A percentile compares a stretch with the other conserved stretches of the same genome.
Evolutionary conservation across 2,797 vertebrate genomes (phyloP).

Genomic region (Ammospiza maritima): DNA sequence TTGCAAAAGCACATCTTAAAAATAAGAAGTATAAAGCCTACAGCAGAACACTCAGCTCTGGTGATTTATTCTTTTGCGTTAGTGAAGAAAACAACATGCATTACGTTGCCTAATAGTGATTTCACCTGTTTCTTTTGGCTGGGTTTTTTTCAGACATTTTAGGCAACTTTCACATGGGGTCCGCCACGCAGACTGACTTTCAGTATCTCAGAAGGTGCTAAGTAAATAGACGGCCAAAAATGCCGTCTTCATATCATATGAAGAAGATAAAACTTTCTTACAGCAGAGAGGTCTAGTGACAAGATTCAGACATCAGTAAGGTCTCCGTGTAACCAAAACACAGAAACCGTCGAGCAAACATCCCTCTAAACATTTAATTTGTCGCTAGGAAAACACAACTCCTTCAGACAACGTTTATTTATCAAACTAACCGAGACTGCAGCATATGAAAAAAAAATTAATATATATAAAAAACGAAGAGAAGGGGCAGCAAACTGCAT

Average conservation of each 20-base stretch:
- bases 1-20: constrained; percentile 26
- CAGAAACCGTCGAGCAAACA: neutral
- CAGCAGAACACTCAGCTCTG: neutral
- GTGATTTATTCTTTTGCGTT: neutral
- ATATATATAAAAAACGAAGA: neutral
- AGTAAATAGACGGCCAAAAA: constrained; percentile 61
- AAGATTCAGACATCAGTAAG: neutral
- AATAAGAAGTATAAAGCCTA: constrained; percentile 31
- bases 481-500: neutral
- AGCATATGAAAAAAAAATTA: neutral
- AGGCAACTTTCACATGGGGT: constrained; percentile 60
- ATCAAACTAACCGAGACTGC: constrained; percentile 37
- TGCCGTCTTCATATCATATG: constrained; percentile 1
- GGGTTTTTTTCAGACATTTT: constrained; percentile 30
- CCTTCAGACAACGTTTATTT: constrained; percentile 32
- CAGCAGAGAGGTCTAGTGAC: constrained; percentile 30
- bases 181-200: constrained; percentile 9
- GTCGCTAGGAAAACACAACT: constrained; percentile 11
- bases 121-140: neutral
- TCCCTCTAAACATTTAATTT: neutral
- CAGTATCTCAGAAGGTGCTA: constrained; percentile 45
- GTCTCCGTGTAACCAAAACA: neutral
- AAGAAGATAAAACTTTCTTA: constrained; percentile 75
- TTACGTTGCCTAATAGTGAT: neutral
- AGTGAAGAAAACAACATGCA: neutral